These are phyloP conservation scores for Eulemur albifrons DNA, from an alignment of 2,797 vertebrate species.

Conservation along the genomic window DNA sequence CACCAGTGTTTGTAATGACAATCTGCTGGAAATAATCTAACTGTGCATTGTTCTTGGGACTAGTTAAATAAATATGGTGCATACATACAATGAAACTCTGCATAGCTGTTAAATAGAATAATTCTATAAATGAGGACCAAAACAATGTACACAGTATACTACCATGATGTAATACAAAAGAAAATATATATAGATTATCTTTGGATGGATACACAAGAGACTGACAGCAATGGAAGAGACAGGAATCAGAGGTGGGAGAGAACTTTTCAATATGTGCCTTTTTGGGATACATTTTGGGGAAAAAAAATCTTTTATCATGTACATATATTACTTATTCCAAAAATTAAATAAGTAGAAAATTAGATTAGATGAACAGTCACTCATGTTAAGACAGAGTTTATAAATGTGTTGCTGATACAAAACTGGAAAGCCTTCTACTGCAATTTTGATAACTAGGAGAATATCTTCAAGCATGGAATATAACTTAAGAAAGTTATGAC, in stretches of 20 bases:
- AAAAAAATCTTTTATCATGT: background rate
- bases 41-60: background rate
- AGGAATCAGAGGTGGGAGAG: background rate
- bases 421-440: background rate
- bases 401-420: background rate
- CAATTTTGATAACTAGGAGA: background rate
- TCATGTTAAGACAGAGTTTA: background rate
- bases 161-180: background rate
- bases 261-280: background rate
- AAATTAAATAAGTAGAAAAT: background rate
- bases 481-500: conserved; percentile 1
- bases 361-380: background rate
- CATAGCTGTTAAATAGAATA: conserved; percentile 4
- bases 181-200: background rate
- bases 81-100: background rate
- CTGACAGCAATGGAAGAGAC: background rate
- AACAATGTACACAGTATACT: background rate
- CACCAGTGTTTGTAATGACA: background rate
- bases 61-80: conserved; percentile 12
- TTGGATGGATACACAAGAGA: background rate
- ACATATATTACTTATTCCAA: background rate
- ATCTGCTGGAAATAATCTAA: conserved; percentile 33
- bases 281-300: background rate
- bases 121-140: conserved; percentile 9
- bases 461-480: background rate